A percentile compares a stretch with the other conserved stretches of the same genome.
Conservation (phyloP, 2,888 invertebrate genomes). For the Busseola fusca region DNA sequence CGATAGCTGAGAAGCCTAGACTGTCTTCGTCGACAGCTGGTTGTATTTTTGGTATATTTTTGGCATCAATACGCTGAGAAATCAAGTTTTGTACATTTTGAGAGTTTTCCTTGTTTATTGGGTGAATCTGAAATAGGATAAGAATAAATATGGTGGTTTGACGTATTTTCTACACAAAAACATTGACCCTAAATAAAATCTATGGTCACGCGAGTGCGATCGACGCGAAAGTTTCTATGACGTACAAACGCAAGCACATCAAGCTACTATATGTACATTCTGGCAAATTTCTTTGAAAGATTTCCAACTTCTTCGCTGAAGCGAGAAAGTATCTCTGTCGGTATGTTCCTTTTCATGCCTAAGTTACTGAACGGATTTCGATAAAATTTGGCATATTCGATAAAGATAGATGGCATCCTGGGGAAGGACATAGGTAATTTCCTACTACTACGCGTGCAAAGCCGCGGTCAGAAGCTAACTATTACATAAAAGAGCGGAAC, state of each 20-base stretch:
- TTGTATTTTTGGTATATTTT: constrained; percentile 46
- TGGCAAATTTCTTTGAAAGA: no score
- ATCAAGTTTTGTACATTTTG: constrained; percentile 58
- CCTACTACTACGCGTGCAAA: no score
- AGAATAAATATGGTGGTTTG: not conserved
- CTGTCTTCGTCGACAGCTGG: constrained; percentile 56
- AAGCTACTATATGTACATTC: no score
- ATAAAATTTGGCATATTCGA: no score
- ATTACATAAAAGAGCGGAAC: not conserved
- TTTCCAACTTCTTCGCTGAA: no score
- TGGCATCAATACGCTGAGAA: constrained; percentile 31
- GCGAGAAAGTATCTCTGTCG: not conserved
- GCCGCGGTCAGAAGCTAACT: no score
- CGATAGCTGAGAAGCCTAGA: constrained; percentile 70
- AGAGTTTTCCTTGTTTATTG: constrained; percentile 67
- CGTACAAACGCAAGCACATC: not conserved
- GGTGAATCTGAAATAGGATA: constrained; percentile 59
- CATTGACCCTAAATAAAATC: not conserved
- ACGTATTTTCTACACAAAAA: not conserved
- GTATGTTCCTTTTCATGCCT: no score
- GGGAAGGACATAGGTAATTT: no score
- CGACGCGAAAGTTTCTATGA: not conserved
- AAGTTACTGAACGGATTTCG: no score
- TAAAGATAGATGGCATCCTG: no score
- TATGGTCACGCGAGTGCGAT: not conserved